Evolutionary conservation across 2,888 invertebrate species (phyloP).

Genomic region (Laspeyria flexula): DNA sequence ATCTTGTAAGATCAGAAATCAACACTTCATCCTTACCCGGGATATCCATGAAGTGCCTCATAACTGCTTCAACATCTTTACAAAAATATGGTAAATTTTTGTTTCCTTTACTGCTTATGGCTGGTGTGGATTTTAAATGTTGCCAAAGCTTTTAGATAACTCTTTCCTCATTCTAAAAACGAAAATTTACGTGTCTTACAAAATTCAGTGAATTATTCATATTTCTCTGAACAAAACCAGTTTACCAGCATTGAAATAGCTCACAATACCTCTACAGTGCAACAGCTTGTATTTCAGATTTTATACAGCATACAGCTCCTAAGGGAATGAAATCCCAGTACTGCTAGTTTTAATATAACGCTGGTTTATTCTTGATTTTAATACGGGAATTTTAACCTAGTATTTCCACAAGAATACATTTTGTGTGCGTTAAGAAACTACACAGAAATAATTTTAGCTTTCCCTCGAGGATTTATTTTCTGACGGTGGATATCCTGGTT

Average conservation of each 20-base stretch:
- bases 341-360: constrained; percentile 6
- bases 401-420: constrained; percentile 15
- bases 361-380: constrained; percentile 8
- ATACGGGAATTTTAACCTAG: constrained; percentile 12
- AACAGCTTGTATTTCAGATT: constrained; percentile 1
- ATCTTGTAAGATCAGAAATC: no score
- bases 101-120: no score
- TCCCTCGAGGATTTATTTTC: constrained; percentile 25
- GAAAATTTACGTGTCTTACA: background rate
- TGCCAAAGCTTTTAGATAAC: no score
- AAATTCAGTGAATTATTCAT: background rate
- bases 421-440: constrained; percentile 27
- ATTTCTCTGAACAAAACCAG: background rate
- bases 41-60: no score
- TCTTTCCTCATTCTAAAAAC: no score
- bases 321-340: background rate
- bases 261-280: background rate
- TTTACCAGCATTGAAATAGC: background rate
- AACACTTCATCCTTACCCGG: no score
- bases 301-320: background rate
- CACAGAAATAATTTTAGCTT: constrained; percentile 36
- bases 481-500: constrained; percentile 15
- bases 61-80: no score
- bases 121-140: no score
- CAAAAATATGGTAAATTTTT: no score